phyloP scores from a whole-genome alignment of 2,888 invertebrate species.

The Pristionchus entomophagus region DNA sequence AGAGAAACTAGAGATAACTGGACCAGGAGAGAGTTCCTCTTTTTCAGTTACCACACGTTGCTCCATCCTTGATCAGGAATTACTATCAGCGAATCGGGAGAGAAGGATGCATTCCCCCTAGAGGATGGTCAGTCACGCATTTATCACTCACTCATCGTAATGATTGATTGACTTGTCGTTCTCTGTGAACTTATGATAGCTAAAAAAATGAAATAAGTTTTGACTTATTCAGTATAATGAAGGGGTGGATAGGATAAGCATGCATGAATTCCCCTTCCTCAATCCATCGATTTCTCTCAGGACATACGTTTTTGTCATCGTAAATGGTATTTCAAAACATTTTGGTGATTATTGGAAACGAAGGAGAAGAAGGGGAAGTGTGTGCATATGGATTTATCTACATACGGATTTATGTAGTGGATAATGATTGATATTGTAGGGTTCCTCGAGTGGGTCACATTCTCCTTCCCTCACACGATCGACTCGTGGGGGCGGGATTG shows the following conservation, averaged over 20 bases:
- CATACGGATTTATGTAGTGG: too few species aligned
- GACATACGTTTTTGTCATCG: too few species aligned
- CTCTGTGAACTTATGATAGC: too few species aligned
- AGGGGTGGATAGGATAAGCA: too few species aligned
- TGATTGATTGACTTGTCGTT: not conserved
- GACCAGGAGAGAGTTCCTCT: not conserved
- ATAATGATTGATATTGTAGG: too few species aligned
- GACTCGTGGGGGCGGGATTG: not conserved
- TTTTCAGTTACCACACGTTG: slow-evolving; percentile 25
- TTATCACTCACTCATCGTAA: not conserved
- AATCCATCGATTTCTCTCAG: not conserved
- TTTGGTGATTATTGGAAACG: too few species aligned
- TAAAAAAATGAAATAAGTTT: too few species aligned
- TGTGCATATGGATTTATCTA: too few species aligned
- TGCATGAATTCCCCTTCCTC: not conserved
- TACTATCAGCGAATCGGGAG: slow-evolving; percentile 11
- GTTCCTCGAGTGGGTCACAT: not conserved
- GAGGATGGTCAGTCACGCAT: slow-evolving; percentile 12
- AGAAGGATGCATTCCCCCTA: not conserved
- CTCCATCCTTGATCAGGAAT: not conserved
- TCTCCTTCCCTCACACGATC: not conserved
- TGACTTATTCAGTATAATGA: too few species aligned
- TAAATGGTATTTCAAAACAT: too few species aligned
- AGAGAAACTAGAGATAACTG: not conserved
- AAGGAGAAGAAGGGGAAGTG: too few species aligned